Base-by-base conservation (phyloP, 2,797 vertebrate species). In the Phylloscopus collybita region DNA sequence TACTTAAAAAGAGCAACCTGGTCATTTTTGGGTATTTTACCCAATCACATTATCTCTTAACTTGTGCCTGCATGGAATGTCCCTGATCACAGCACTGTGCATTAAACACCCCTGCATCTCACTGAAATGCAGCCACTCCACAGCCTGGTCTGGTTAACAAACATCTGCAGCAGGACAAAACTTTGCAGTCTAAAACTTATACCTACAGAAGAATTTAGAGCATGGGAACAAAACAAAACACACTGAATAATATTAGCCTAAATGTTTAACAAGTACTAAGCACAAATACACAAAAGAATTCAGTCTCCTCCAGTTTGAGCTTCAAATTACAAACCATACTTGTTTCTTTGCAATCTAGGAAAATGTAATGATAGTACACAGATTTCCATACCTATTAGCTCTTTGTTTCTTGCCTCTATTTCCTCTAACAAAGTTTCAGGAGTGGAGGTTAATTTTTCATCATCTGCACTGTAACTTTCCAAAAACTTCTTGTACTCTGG, bases 371-470 rank as follows among this genome's bases (percentile, higher is more conserved):
- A 5, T 1, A 78, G 47, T 2, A 69, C n/a, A 29, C 1, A n/a
- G 19, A 93, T 86, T 95, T 94, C 96, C 98, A 95, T 97, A 99
- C 99, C 98, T 94, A 98, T 98, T 93, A 99, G 98, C 97, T 99
- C 99, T 98, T 99, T 99, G 91, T 99, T 99, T 98, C 98, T 99
- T 59, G 99, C 99, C 95, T 99, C 99, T 93, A 99, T 99, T 98
- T 99, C 99, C 94, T 99, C 99, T 81, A 99, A 96, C 91, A 99
- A 97, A 22, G 99, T 99, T 98, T 99, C 99, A 49, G 99, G 99
- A 78, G 99, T 99, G 73, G 99, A 99, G 21, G 99, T 98, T 89
- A 99, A 97, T 96, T 99, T 99, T 95, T 99, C 99, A 54, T 99
- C 99, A 96, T 99, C 99, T 47, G 98, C 98, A 74, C 98, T 99